Conservation (phyloP, 2,113 vertebrate genomes). For the Microcebus lehilahytsara region DNA sequence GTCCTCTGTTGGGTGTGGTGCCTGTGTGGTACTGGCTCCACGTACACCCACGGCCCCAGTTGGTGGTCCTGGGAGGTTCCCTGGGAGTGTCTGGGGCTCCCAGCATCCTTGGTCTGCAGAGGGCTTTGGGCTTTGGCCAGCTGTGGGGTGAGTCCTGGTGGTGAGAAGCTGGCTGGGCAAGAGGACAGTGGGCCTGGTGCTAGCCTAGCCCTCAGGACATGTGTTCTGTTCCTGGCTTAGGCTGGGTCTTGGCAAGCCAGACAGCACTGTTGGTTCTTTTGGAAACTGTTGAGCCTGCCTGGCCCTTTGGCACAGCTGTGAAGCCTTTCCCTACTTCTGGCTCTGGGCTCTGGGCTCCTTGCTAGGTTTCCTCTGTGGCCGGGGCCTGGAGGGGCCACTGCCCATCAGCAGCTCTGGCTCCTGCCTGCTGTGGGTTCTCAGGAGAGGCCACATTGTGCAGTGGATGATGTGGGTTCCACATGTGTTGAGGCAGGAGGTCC, state of each 20-base stretch:
- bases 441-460: background rate
- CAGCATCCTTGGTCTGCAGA: background rate
- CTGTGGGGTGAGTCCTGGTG: background rate
- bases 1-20: background rate
- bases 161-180: background rate
- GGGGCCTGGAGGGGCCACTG: background rate
- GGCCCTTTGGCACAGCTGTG: background rate
- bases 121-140: background rate
- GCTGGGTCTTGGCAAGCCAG: background rate
- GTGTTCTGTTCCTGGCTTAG: background rate
- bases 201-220: background rate
- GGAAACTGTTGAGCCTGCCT: background rate
- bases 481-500: background rate
- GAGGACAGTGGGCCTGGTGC: background rate
- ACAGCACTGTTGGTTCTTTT: background rate
- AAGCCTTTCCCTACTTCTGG: background rate
- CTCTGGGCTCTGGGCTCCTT: no score
- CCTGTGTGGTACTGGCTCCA: background rate
- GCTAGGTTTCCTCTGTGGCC: background rate
- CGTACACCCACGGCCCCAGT: background rate
- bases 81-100: background rate
- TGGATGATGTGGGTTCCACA: background rate
- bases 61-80: background rate
- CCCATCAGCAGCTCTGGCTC: background rate
- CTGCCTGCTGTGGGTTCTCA: background rate